These are phyloP conservation scores for Athalia cordata DNA, from an alignment of 2,888 invertebrate species.

Conservation along the genomic window DNA sequence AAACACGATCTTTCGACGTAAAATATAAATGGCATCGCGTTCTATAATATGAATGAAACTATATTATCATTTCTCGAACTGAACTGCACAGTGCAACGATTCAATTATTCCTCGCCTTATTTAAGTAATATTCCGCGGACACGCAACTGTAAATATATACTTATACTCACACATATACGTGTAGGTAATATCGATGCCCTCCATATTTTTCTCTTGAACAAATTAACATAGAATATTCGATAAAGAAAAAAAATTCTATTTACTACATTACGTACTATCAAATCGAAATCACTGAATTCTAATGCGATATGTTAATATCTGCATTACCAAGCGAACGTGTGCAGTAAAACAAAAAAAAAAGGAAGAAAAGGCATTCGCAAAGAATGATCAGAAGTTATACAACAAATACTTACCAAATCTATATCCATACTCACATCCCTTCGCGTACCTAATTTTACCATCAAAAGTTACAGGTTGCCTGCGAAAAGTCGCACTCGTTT, in stretches of 20 bases:
- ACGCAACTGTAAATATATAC: slow-evolving; percentile 22
- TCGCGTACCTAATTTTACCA: slow-evolving; percentile 12
- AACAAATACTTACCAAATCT: background rate
- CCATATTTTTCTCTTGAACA: background rate
- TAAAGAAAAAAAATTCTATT: too few relatives aligned
- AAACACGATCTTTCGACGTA: background rate
- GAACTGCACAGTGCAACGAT: background rate
- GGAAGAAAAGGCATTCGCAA: background rate
- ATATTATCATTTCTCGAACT: background rate
- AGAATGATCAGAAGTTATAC: too few relatives aligned
- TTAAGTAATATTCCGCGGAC: slow-evolving; percentile 7
- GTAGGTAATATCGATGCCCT: slow-evolving; percentile 1
- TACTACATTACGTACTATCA: too few relatives aligned
- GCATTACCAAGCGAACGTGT: too few relatives aligned
- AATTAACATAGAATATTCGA: too few relatives aligned
- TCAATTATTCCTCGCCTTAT: background rate
- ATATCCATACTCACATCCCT: background rate
- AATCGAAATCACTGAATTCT: too few relatives aligned
- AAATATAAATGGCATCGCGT: background rate
- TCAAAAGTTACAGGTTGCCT: slow-evolving; percentile 39
- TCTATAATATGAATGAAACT: too few relatives aligned
- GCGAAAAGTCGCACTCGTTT: slow-evolving; percentile 24
- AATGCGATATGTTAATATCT: too few relatives aligned
- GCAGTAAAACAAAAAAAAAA: background rate
- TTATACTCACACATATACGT: background rate